Conservation (phyloP, 2,797 vertebrate genomes). For the Eurystomus glaucurus region DNA sequence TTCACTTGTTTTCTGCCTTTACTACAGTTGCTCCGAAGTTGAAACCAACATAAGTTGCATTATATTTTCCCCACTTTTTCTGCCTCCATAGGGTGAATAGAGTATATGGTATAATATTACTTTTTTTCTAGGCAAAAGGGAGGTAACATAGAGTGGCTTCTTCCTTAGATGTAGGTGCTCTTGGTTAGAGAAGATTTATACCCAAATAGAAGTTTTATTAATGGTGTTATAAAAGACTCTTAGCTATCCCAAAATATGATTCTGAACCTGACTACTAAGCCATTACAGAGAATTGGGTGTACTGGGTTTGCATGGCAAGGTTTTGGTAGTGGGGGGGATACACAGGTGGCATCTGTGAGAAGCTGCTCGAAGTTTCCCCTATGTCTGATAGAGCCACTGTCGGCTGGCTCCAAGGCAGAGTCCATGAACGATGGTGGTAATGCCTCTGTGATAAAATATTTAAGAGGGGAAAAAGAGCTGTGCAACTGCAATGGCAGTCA, state of each 20-base stretch:
- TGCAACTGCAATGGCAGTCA: not conserved
- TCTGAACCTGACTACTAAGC: not conserved
- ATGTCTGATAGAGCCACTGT: accelerated
- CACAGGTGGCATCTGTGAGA: not conserved
- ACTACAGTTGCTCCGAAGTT: not conserved
- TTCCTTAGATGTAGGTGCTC: not conserved
- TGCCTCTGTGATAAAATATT: not conserved
- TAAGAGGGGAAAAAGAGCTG: not conserved
- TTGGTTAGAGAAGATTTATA: not conserved
- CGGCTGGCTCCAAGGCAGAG: not conserved
- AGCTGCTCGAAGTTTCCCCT: not conserved
- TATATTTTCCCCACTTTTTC: not conserved
- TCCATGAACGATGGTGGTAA: not conserved
- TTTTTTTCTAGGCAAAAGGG: not conserved
- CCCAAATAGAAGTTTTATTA: not conserved
- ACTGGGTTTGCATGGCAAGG: not conserved
- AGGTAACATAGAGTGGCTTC: not conserved
- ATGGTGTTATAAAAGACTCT: not conserved
- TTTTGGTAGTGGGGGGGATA: not conserved
- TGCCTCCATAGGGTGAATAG: not conserved
- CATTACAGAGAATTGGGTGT: not conserved
- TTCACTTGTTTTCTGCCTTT: not conserved
- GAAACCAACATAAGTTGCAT: not conserved
- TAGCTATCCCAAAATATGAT: not conserved
- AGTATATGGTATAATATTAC: not conserved